These are phyloP conservation scores for Habrosyne pyritoides DNA, from an alignment of 2,888 invertebrate genomes.

Conservation along the genomic window DNA sequence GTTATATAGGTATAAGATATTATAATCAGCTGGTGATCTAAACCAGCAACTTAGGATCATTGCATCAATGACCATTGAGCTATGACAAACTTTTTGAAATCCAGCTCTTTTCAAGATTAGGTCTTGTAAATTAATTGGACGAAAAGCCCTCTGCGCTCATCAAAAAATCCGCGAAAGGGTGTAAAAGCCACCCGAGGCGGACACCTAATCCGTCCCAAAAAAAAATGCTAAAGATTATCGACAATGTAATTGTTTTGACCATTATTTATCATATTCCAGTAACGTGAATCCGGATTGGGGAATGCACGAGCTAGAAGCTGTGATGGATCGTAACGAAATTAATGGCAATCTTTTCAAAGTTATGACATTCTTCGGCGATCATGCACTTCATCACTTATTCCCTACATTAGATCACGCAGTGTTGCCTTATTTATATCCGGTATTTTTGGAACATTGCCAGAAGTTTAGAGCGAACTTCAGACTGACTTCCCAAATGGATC, in stretches of 20 bases:
- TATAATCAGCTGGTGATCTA: too few species aligned
- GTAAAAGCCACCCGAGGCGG: too few species aligned
- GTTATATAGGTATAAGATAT: too few species aligned
- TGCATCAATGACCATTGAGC: too few species aligned
- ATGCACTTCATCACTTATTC: conserved; percentile 90
- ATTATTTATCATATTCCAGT: conserved; percentile 54
- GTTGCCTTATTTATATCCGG: conserved; percentile 85
- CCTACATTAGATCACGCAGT: conserved; percentile 91
- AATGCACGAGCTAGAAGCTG: conserved; percentile 88
- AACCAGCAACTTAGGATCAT: too few species aligned
- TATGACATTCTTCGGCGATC: conserved; percentile 90
- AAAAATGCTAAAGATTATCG: neutral
- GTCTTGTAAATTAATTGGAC: too few species aligned
- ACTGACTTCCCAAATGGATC: conserved; percentile 57
- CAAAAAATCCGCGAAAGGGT: too few species aligned
- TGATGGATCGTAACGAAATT: conserved; percentile 88
- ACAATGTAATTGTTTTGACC: neutral
- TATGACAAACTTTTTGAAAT: too few species aligned
- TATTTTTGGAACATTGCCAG: conserved; percentile 83
- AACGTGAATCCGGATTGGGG: conserved; percentile 87
- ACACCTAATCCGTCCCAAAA: too few species aligned
- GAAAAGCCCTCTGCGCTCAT: too few species aligned
- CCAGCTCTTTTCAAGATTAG: neutral
- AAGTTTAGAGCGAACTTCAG: conserved; percentile 84
- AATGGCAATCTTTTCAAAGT: conserved; percentile 85